Percentiles rank a stretch among this genome's conserved stretches.
These are phyloP conservation scores for Argyrosomus japonicus DNA, from an alignment of 2,113 vertebrate genomes.

Conservation along the genomic window DNA sequence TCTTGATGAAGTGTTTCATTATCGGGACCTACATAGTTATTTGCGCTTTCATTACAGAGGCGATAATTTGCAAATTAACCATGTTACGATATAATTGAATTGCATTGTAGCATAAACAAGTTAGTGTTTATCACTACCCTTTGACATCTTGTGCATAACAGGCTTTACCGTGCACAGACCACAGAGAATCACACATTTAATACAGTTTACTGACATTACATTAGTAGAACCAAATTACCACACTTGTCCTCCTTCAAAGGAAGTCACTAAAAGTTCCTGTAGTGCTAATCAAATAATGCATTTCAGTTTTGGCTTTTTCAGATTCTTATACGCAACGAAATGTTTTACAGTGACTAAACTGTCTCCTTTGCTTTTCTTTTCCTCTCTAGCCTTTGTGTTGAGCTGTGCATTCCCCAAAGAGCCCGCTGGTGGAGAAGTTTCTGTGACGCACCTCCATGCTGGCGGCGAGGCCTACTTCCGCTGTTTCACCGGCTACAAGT, in stretches of 20 bases:
- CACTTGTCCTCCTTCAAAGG: neutral
- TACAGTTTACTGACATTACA: neutral
- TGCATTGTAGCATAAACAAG: neutral
- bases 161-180: neutral
- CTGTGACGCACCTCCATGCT: slow-evolving; percentile 91
- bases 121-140: neutral
- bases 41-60: slow-evolving; percentile 10
- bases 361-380: slow-evolving; percentile 8
- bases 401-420: slow-evolving; percentile 91
- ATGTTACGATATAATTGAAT: slow-evolving; percentile 6
- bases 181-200: neutral
- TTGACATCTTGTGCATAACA: neutral
- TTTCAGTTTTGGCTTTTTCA: neutral
- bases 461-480: slow-evolving; percentile 91
- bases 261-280: neutral
- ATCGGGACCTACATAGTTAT: neutral
- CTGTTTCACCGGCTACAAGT: slow-evolving; percentile 91
- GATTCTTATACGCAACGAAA: neutral
- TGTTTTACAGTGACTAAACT: neutral
- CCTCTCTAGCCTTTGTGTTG: slow-evolving; percentile 90
- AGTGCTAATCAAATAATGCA: neutral
- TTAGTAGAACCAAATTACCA: neutral
- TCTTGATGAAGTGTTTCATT: slow-evolving; percentile 1
- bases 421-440: slow-evolving; percentile 91
- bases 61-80: slow-evolving; percentile 11